Evolutionary conservation across 64 coral and sea anemone genomes (phyloP), one percentile per base, ranked within the genome.

Genomic region (Cladopsammia gracilis): DNA sequence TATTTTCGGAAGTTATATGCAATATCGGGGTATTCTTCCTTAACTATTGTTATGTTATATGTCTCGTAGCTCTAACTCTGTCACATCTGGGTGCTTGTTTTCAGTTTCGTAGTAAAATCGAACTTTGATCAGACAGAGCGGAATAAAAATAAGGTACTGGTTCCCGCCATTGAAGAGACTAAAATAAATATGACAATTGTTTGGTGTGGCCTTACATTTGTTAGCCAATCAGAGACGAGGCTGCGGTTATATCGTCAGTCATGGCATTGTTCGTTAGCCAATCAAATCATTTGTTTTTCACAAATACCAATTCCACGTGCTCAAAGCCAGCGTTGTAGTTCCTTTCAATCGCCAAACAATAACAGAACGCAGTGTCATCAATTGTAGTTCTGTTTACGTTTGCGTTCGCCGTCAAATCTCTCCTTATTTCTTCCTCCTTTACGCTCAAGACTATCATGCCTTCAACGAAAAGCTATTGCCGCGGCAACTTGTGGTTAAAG

Each of bases 381-480:
- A 56, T 83, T 34, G 61, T 20, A 20, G 65, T 73, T 50, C 71
- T 26, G 65, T 62, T 51, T 71, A 72, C 58, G 44, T 69, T 25
- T 89, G 67, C 68, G 50, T 65, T 24, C 48, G 47, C 45, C 34
- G 25, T 46, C 12, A 47, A 62, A 48, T 82, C 20, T n/a, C 57
- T 15, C 18, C 18, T 64, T 82, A 20, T 11, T 67, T 24, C 45
- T 67, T 14, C 12, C 25, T 0, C 44, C 64, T 48, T 2, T 13
- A 14, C 49, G 10, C 20, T 48, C 62, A 67, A 25, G 20, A 84
- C 48, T 24, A 48, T 20, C 69, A 94, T 94, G 92, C 92, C 92
- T 71, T 94, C 92, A 20, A 94, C 92, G 46, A 94, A 94, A 89
- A 94, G 48, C 58, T 97, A 97, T 62, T 91, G 92, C 72, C 10